Evolutionary conservation across 2,888 invertebrate genomes (phyloP).

Genomic region (Cephus rjabovi): DNA sequence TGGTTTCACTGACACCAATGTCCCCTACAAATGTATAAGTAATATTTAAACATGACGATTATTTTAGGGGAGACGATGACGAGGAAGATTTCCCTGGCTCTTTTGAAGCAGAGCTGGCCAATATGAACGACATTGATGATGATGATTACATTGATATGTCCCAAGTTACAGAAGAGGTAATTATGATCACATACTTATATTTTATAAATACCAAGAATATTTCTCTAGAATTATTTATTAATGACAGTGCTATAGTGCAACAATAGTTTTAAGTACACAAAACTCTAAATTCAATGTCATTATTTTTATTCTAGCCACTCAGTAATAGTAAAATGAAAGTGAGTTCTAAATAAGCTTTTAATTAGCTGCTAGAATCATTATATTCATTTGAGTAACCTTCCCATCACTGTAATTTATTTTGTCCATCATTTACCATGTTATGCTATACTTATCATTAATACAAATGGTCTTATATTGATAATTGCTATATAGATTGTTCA

Average conservation of each 20-base stretch:
- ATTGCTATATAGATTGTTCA: neutral
- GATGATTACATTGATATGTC: conserved; percentile 68
- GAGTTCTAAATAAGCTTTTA: conserved; percentile 8
- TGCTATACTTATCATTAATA: neutral
- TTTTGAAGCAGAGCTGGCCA: conserved; percentile 79
- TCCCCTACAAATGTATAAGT: neutral
- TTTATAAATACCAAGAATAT: neutral
- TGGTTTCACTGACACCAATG: too few species aligned
- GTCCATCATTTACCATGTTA: neutral
- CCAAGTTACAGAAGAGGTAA: conserved; percentile 68
- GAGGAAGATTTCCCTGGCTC: conserved; percentile 74
- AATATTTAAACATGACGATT: conserved; percentile 12
- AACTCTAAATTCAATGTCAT: neutral
- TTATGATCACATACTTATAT: neutral
- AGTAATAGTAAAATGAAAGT: neutral
- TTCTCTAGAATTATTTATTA: neutral
- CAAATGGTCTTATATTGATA: neutral
- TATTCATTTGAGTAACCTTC: conserved; percentile 28
- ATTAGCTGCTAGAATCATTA: conserved; percentile 15
- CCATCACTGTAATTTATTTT: conserved; percentile 3
- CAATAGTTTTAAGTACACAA: neutral
- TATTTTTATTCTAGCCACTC: neutral
- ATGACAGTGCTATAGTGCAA: neutral
- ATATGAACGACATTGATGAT: conserved; percentile 73
- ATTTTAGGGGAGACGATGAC: conserved; percentile 61